Percentiles rank a stretch among this genome's conserved stretches.
These are phyloP conservation scores for Fistularia commersonii DNA, from an alignment of 2,797 vertebrate species.

Conservation along the genomic window DNA sequence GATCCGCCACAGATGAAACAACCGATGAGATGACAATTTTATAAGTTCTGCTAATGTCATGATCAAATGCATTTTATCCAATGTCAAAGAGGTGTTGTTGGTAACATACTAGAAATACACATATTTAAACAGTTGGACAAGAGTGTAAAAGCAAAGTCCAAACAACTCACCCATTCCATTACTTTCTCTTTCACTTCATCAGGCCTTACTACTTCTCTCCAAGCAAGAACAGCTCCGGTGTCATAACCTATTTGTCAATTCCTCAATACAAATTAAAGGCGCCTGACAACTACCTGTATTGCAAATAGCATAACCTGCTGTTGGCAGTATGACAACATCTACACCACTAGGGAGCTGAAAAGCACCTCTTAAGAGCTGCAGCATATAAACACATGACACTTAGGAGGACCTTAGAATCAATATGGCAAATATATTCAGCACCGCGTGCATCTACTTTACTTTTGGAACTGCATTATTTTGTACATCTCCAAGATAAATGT, in stretches of 20 bases:
- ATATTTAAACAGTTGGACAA: no score
- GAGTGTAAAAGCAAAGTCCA: no score
- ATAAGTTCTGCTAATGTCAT: no score
- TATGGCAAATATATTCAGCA: slow-evolving; percentile 26
- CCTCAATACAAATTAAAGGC: slow-evolving; percentile 73
- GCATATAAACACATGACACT: slow-evolving; percentile 17
- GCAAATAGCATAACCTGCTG: slow-evolving; percentile 66
- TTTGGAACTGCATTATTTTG: slow-evolving; percentile 15
- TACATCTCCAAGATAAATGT: slow-evolving; percentile 30
- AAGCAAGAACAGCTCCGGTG: slow-evolving; percentile 59
- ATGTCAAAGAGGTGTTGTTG: no score
- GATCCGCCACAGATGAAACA: slow-evolving; percentile 22
- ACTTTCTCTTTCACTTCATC: slow-evolving; percentile 54
- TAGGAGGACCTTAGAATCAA: slow-evolving; percentile 2
- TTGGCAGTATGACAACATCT: slow-evolving; percentile 61
- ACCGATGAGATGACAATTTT: neutral
- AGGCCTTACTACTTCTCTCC: slow-evolving; percentile 50
- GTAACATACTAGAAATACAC: no score
- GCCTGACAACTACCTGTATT: slow-evolving; percentile 68
- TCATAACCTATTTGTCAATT: slow-evolving; percentile 77
- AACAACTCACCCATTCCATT: slow-evolving; percentile 22
- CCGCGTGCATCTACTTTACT: slow-evolving; percentile 22
- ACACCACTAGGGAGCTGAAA: slow-evolving; percentile 34
- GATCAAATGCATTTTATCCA: no score
- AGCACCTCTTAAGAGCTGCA: slow-evolving; percentile 17